phyloP scores from a whole-genome alignment of 64 coral and sea anemone species.

The Cladopsammia gracilis region DNA sequence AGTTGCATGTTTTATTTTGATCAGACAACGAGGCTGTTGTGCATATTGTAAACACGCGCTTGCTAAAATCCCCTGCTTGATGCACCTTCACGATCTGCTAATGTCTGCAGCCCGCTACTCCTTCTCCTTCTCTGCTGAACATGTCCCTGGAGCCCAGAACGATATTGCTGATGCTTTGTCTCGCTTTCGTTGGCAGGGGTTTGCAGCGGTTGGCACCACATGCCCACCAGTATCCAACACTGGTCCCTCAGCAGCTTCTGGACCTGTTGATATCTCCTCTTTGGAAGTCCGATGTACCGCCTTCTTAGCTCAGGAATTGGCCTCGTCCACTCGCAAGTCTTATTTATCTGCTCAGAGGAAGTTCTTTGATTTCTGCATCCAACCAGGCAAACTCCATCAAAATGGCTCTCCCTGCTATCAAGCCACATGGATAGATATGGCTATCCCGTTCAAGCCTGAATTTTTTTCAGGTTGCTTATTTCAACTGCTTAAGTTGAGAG shows the following conservation, averaged over 20 bases:
- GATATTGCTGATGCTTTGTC: constrained; percentile 45
- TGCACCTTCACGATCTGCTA: background rate
- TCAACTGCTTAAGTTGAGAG: no score
- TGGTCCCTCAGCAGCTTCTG: background rate
- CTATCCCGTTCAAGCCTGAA: no score
- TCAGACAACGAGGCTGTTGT: constrained; percentile 27
- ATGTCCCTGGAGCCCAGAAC: constrained; percentile 33
- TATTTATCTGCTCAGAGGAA: constrained; percentile 45
- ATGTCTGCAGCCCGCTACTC: background rate
- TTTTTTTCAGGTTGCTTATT: no score
- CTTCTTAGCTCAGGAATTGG: constrained; percentile 19
- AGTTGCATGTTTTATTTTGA: constrained; percentile 1
- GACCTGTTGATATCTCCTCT: background rate
- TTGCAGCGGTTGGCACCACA: background rate
- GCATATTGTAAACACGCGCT: background rate
- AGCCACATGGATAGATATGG: no score
- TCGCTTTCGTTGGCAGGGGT: constrained; percentile 27
- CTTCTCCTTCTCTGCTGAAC: constrained; percentile 39
- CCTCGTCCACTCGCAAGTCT: constrained; percentile 14
- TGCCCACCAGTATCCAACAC: background rate
- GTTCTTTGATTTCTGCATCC: no score
- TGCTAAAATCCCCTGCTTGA: background rate
- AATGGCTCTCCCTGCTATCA: no score
- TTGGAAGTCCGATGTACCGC: background rate
- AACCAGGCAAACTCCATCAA: no score